Base-by-base conservation (phyloP, 2,113 vertebrate species). In the Hystrix cristata region DNA sequence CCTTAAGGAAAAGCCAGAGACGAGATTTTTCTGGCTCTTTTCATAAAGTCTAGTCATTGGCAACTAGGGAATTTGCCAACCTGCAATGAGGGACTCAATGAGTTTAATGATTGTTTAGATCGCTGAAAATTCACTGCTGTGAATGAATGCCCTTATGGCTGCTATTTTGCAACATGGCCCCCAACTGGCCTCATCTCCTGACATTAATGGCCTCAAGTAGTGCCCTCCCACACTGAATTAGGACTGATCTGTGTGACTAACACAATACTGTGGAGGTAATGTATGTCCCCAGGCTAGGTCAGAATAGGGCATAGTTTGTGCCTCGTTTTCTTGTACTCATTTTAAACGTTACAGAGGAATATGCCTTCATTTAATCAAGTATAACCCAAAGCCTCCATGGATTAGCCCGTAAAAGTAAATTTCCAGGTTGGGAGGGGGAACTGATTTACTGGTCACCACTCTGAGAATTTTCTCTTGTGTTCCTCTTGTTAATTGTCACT, bases 21-120 rank as follows among this genome's bases (percentile, higher is more conserved):
- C 80, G 48, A 67, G n/a, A 43, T 81, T 94, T 87, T 92, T 85
- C 78, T 67, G 38, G 34, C 27, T 90, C 31, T 83, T 92, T 21
- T 74, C 55, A 14, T 71, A 31, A 92, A 95, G 51, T 90, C 53
- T 55, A 69, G 48, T 72, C 78, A 57, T 4, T 72, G 34, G 65
- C n/a, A 86, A 81, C 48, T 13, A 89, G 69, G 43, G 27, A 79
- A 43, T 92, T 69, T 90, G 60, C 74, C 31, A 53, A 57, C 23
- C 25, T 83, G 53, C 43, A 60, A 38, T 51, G 48, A 95, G 34
- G 34, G 59, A 87, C 74, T 90, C 8, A 65, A 29, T 9, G 43
- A 67, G 43, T 93, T 91, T 74, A 91, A 67, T 72, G 31, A 59
- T 27, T 48, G 34, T 72, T 48, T 53, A 21, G 59, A 27, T 55